These are phyloP conservation scores for Eupithecia subfuscata DNA, from an alignment of 2,888 invertebrate genomes.

Conservation along the genomic window DNA sequence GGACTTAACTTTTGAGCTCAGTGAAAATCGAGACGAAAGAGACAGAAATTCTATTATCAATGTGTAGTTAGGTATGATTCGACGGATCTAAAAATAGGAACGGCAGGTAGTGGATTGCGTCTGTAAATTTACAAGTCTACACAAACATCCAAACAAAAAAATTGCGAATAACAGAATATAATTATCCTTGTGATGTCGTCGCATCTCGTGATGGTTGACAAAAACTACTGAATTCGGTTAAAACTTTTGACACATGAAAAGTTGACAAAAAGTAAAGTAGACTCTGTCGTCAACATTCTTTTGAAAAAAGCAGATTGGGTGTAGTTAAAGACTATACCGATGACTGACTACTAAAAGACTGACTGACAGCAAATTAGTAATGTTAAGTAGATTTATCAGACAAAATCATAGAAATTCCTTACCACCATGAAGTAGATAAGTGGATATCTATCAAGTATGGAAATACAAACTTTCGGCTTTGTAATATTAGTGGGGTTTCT, in stretches of 20 bases:
- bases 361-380: background rate
- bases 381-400: no score
- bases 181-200: background rate
- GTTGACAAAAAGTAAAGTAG: slow-evolving; percentile 9
- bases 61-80: slow-evolving; percentile 26
- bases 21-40: background rate
- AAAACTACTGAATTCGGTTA: slow-evolving; percentile 7
- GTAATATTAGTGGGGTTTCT: no score
- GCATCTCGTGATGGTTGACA: slow-evolving; percentile 13
- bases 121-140: slow-evolving; percentile 38
- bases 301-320: background rate
- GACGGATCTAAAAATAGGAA: slow-evolving; percentile 49
- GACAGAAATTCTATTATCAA: background rate
- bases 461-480: no score
- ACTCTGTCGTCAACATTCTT: background rate
- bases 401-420: background rate
- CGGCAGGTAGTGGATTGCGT: slow-evolving; percentile 35
- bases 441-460: background rate
- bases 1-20: background rate
- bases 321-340: background rate
- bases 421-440: background rate
- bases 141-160: slow-evolving; percentile 16
- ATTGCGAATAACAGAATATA: slow-evolving; percentile 3
- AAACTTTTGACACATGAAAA: slow-evolving; percentile 12
- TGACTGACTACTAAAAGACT: no score